Evolutionary conservation across 2,113 vertebrate genomes (phyloP), one percentile per base, ranked within the genome.

Genomic region (Tachycineta bicolor): DNA sequence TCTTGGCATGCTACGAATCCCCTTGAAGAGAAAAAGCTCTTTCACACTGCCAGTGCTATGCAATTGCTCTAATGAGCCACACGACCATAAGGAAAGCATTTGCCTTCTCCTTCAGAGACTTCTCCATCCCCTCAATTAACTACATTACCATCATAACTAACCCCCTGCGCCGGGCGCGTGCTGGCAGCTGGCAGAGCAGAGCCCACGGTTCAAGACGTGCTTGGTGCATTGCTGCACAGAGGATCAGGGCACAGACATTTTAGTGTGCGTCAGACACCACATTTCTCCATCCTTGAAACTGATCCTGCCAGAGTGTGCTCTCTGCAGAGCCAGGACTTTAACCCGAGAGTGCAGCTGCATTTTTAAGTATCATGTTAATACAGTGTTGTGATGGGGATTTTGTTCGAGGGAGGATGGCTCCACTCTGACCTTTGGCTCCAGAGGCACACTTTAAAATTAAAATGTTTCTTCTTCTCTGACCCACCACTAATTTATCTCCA

Each of bases 211-310:
- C 64, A 71, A 92, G 93, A 64, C 33, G 2, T 75, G 77, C 88
- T 58, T 34, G 92, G 46, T 90, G 83, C 88, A 49, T 76, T 63
- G 74, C 92, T 87, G 71, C n/a, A 23, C 83, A 92, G 93, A 1
- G 0, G 93, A 90, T 95, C 92, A 69, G 87, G 76, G 83, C 80
- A 78, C 91, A 94, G 96, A 91, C 93, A 90, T 94, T 92, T 70
- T 37, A 63, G 88, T 9, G 53, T 96, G 94, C 88, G 83, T 96
- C 96, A 94, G 85, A 93, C 88, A 78, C 93, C 80, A 2, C 90
- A 93, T 96, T 97, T 94, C 94, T 96, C 88, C 92, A 93, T 96
- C 93, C 93, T 95, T 64, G 93, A 95, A 96, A 96, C 92, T 93
- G 91, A 93, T 96, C 94, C 92, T 95, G 92, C 73, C 23, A 0